Base-by-base conservation (phyloP, 2,888 invertebrate genomes). In the Rhamnusium bicolor region DNA sequence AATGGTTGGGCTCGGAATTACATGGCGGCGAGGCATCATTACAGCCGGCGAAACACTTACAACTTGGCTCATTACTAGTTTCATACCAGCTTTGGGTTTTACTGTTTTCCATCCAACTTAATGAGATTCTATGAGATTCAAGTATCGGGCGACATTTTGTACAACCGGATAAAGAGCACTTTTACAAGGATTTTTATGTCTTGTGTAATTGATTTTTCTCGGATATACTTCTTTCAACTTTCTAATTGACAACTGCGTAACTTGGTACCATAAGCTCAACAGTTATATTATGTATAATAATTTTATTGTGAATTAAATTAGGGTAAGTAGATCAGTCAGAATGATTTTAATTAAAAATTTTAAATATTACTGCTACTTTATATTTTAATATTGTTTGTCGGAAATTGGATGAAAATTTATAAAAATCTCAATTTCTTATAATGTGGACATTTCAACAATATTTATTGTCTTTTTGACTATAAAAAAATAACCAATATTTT, bases 21-120 rank as follows among this genome's bases (percentile, higher is more conserved):
- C 58, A 58, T 32, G 58, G 32, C 58, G 32, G 58, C 58, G 40
- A 40, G 62, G 62, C 47, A 47, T 27, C 62, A 46, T 24, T 49
- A 47, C 74, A 74, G 61, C 68, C 77, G 78, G 18, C 58, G 79
- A 82, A 58, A 58, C 61, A 47, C 40, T 47, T 47, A 61, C 19
- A 61, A 83, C 81, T 81, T 83, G 76, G 80, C 81, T 81, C 82
- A 81, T 82, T 82, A 82, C 82, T 83, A 82, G 81, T 82, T 80
- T 82, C 82, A 80, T 81, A 81, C 80, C 79, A 81, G 83, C 82
- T 82, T 82, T 82, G 81, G 40, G 81, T 82, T 82, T 82, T 83
- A 81, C 79, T 80, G 79, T 82, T 76, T 79, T 79, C 78, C 74
- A 76, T 76, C 72, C 71, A 66, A 68, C 69, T 76, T 76, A 78